phyloP scores from a whole-genome alignment of 2,113 vertebrate genomes.

The Rhegmatorhina hoffmannsi region DNA sequence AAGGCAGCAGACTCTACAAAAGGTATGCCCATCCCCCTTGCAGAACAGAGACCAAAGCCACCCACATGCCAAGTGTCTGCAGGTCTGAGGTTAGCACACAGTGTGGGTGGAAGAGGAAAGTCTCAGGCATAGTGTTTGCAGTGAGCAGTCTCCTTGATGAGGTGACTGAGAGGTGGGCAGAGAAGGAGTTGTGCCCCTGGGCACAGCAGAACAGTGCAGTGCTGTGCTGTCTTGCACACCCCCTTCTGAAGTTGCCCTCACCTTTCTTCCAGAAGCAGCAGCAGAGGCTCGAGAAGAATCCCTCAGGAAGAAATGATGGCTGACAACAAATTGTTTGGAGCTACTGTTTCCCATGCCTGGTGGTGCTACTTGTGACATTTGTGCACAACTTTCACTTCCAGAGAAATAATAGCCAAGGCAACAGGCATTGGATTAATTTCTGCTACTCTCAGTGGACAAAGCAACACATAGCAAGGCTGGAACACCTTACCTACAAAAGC shows the following conservation, averaged over 20 bases:
- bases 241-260: accelerated
- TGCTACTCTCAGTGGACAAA: background rate
- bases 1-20: background rate
- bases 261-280: background rate
- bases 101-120: background rate
- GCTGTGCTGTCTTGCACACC: accelerated
- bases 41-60: background rate
- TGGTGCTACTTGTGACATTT: background rate
- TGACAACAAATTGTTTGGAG: background rate
- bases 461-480: background rate
- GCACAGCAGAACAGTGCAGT: background rate
- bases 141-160: accelerated
- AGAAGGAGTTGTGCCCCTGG: accelerated
- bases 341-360: background rate
- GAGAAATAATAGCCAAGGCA: background rate
- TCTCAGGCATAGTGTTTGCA: background rate
- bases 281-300: accelerated
- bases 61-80: accelerated
- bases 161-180: accelerated
- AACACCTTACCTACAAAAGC: background rate
- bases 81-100: accelerated
- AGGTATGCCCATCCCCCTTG: background rate
- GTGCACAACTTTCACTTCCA: background rate
- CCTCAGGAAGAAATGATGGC: background rate
- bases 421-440: accelerated